Evolutionary conservation across 1,140 invertebrate species (phyloP), one percentile per base, ranked within the genome.

Genomic region (Neodiprion virginianus): DNA sequence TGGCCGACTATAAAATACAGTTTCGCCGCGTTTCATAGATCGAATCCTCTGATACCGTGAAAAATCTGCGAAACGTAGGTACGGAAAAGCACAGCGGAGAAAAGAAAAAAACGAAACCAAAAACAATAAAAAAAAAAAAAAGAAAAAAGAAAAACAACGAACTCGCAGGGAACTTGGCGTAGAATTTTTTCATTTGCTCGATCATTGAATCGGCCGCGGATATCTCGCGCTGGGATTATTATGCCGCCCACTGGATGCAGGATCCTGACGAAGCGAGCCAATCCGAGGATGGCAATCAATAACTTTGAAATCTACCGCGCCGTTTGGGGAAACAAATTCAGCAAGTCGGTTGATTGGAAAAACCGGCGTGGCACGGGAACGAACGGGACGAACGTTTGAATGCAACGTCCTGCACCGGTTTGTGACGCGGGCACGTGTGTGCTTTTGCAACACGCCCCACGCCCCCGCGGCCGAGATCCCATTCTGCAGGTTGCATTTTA

Each of bases 331-430:
- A 86, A 88, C 86, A 87, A 88, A 88, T 87, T 88, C 86, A 88
- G 87, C 86, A 86, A 87, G 86, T 87, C 84, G 86, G 85, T 88
- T 88, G 86, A 88, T 88, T 88, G 87, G 86, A 88, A 88, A 87
- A 87, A 86, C 75, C 78, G 73, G 50, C 28, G 28, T 72, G 74
- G 75, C 48, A 66, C 75, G 61, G 74, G 76, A 73, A 75, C 65
- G 28, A 70, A 23, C 74, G 68, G 70, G 73, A 72, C 21, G n/a
- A 66, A 66, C 71, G 71, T 82, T 81, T 79, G 75, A 81, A 81
- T 80, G 79, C 78, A 70, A 68, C 76, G 71, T 67, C 65, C 75
- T 48, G 47, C 71, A n/a, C 10, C 17, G 48, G 50, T 66, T 68
- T 73, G 72, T 76, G 71, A 73, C 66, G 67, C 28, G 28, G 28